Evolutionary conservation across 37 sponge, comb jelly and placozoan genomes (phyloP).

Genomic region (Beroe ovata): DNA sequence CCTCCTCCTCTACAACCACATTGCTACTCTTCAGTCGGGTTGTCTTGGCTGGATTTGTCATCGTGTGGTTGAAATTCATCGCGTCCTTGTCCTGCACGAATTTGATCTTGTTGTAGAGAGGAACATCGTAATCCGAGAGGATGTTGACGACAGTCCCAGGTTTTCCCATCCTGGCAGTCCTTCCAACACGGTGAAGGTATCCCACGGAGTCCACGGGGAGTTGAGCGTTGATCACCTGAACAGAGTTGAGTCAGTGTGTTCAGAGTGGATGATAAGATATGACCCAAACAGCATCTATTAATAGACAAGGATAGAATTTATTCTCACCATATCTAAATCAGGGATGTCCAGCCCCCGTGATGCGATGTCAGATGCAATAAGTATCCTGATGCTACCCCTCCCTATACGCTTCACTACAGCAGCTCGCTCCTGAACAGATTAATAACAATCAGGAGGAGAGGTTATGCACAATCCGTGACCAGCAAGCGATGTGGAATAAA

Average conservation of each 20-base stretch:
- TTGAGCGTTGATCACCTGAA: slow-evolving; percentile 62
- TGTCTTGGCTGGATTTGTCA: neutral
- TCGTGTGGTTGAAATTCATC: neutral
- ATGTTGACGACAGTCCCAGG: slow-evolving; percentile 24
- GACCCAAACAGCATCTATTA: no score
- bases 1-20: no score
- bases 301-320: neutral
- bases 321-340: slow-evolving; percentile 30
- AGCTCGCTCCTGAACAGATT: slow-evolving; percentile 62
- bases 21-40: neutral
- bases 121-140: slow-evolving; percentile 45
- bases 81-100: neutral
- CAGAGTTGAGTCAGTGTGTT: no score
- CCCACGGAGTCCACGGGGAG: slow-evolving; percentile 30
- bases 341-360: slow-evolving; percentile 57
- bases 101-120: neutral
- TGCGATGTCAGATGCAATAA: slow-evolving; percentile 38
- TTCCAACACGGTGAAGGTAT: slow-evolving; percentile 41
- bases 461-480: neutral
- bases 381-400: slow-evolving; percentile 14
- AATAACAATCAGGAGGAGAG: no score
- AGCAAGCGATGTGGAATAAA: neutral
- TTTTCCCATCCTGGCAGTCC: slow-evolving; percentile 56
- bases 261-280: no score
- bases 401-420: slow-evolving; percentile 44